Base-by-base conservation (phyloP, 2,888 invertebrate genomes). In the Dimorphilus gyrociliatus region DNA sequence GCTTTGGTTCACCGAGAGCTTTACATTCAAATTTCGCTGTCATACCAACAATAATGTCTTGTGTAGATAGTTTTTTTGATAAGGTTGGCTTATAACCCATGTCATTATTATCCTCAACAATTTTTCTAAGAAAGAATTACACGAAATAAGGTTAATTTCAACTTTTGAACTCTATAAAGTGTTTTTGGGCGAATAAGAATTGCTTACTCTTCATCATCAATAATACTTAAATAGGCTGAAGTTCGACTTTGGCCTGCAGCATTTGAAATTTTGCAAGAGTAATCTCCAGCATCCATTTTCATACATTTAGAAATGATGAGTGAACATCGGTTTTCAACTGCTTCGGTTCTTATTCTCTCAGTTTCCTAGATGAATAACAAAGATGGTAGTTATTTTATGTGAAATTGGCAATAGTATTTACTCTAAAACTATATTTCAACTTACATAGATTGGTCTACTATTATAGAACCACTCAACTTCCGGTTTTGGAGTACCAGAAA, bases 1-100 rank as follows among this genome's bases (percentile, higher is more conserved):
- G 86, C 3, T 77, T 75, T 27, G 86, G 86, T 55, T 81, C 78
- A 27, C 85, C 86, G 15, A 75, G 76, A 3, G 86, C 81, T 64
- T 76, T 78, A 6, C 50, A 48, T 26, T 50, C 52, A 44, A 54
- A 50, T 29, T 41, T 42, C 10, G 47, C 51, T 16, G 32, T 39
- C 12, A n/a, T 25, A 4, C 43, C 43, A 7, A 40, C 16, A 1
- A 38, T 25, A 10, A 30, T 41, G 2, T 35, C 33, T n/a, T n/a
- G n/a, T n/a, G n/a, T n/a, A n/a, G n/a, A n/a, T n/a, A n/a, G n/a
- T n/a, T n/a, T n/a, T n/a, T n/a, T n/a, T n/a, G n/a, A n/a, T n/a
- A n/a, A n/a, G n/a, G n/a, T n/a, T n/a, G n/a, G n/a, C n/a, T n/a
- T n/a, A n/a, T n/a, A n/a, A n/a, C n/a, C n/a, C n/a, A n/a, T n/a